Base-by-base conservation (phyloP, 2,113 vertebrate species). In the Gavialis gangeticus region DNA sequence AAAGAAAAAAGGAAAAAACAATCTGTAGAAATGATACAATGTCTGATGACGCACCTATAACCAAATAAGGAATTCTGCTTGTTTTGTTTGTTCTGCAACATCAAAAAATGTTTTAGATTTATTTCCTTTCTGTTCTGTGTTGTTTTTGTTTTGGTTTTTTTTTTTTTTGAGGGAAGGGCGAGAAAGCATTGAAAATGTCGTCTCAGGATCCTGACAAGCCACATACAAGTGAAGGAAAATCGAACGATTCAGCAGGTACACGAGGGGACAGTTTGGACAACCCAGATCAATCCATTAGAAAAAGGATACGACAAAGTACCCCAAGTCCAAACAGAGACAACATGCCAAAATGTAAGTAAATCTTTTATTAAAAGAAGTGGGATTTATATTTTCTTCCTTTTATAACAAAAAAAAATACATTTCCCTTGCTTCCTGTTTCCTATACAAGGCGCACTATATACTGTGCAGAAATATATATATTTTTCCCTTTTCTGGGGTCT, bases 261-360 rank as follows among this genome's bases (percentile, higher is more conserved):
- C 90, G 95, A 83, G 96, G 95, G 93, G 97, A 97, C 67, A 94
- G 69, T 60, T 80, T 83, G 73, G 98, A 97, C 34, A 79, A 87
- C 82, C 91, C 92, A 0, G 97, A 98, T 90, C 98, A 97, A 91
- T 96, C 97, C 4, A 56, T 98, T 79, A 98, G 97, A 64, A 98
- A 98, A 87, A 98, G 97, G 76, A 94, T 97, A 58, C 96, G 96
- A 14, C 97, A 96, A 4, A 98, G 93, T 69, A 97, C 98, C 66
- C 96, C 97, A 9, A 98, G 98, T 66, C 98, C 98, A n/a, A 98
- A 97, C 27, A 95, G 97, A 94, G 94, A 91, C 37, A 97, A 82
- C 19, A 97, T 96, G 37, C 98, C 98, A 11, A 98, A 98, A 89
- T 98, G 99, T 99, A 97, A 99, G 98, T 85, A 86, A 82, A 93